Percentiles rank a stretch among this genome's conserved stretches.
Evolutionary conservation across 2,797 vertebrate species (phyloP).

Genomic region (Okamejei kenojei): DNA sequence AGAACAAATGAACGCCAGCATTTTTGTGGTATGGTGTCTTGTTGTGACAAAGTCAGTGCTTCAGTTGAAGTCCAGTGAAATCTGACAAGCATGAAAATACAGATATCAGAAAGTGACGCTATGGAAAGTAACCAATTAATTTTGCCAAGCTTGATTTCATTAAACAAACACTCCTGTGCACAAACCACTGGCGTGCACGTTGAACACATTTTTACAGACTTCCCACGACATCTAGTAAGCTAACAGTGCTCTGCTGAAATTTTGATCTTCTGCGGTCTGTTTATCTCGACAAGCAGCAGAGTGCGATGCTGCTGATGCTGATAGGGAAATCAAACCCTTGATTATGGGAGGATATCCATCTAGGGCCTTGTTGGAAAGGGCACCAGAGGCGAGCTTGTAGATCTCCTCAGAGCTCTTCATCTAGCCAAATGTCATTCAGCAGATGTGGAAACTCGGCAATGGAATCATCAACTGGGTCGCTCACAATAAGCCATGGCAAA

Average conservation of each 20-base stretch:
- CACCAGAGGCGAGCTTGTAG: background rate
- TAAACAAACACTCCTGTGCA: too few species aligned
- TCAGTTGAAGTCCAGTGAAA: too few species aligned
- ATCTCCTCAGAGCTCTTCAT: background rate
- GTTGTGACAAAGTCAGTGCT: too few species aligned
- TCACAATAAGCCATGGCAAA: background rate
- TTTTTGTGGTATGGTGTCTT: too few species aligned
- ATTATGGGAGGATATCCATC: background rate
- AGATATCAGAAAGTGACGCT: too few species aligned
- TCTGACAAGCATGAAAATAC: too few species aligned
- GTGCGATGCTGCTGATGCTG: background rate
- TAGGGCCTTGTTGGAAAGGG: background rate
- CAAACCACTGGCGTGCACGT: too few species aligned
- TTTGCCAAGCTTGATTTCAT: too few species aligned
- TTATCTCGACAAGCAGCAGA: background rate
- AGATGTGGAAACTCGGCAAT: background rate
- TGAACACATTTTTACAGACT: too few species aligned
- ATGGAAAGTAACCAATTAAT: too few species aligned
- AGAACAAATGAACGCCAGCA: too few species aligned
- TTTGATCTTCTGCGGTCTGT: background rate
- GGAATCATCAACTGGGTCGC: background rate
- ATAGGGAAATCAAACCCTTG: background rate
- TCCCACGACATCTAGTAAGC: background rate
- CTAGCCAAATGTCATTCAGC: slow-evolving; percentile 13
- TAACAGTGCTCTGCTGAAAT: background rate